Evolutionary conservation across 1,140 invertebrate genomes (phyloP), one percentile per base, ranked within the genome.

Genomic region (Zaprionus tsacasi): DNA sequence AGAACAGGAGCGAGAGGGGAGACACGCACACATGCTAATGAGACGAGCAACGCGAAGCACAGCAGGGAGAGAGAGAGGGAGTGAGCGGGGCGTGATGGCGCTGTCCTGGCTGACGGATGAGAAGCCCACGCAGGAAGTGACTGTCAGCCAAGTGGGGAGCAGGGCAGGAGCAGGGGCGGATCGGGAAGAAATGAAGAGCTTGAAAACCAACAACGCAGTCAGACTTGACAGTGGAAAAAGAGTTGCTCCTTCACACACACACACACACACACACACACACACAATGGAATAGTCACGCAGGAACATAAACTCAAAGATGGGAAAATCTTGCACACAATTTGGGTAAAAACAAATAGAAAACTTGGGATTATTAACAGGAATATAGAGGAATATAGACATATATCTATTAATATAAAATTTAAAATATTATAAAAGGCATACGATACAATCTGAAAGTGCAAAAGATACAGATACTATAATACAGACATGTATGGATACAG

Each of bases 11-110:
- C 3, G 33, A 54, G 36, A 40, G 21, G 35, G 12, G 38, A 65
- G 50, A 68, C 78, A 86, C 68, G 66, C 76, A 78, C 80, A 83
- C 83, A 87, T 83, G 82, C 83, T 87, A 87, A 87, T 87, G 82
- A 87, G 82, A 73, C 72, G 73, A 78, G 70, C 48, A 38, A 52
- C 17, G 40, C 27, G 3, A 15, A 17, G 25, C 15, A 10, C 30
- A 40, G 12, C 11, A 8, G 61, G n/a, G 1, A 38, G 17, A 54
- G 27, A 13, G 63, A 25, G 25, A 13, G 11, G 13, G 36, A 43
- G 10, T 13, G 38, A 43, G 7, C 11, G 54, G 12, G 25, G 2
- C 8, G 17, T 2, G 17, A 5, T 1, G 56, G 35, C 66, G 15
- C 27, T 45, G 64, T 68, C 70, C 70, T 73, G 64, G 64, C 65